phyloP scores from a whole-genome alignment of 1,140 invertebrate genomes.

The Anoplolepis gracilipes region DNA sequence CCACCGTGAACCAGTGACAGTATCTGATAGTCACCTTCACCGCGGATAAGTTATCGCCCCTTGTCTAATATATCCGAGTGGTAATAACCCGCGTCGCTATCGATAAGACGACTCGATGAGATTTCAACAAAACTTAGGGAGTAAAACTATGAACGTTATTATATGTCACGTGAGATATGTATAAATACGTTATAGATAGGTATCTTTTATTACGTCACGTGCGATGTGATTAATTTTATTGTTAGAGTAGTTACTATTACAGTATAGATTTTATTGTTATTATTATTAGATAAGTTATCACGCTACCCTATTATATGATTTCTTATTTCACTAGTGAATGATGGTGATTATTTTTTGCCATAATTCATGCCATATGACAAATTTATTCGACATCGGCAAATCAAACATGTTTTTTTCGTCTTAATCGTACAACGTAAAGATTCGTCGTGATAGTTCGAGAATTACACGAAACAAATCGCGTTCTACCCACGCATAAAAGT shows the following conservation, averaged over 20 bases:
- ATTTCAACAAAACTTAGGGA: constrained; percentile 50
- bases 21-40: constrained; percentile 75
- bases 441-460: constrained; percentile 27
- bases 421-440: constrained; percentile 28
- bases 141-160: constrained; percentile 4
- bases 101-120: constrained; percentile 60
- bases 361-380: not conserved
- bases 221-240: not conserved
- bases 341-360: not conserved
- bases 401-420: not conserved
- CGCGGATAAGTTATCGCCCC: constrained; percentile 74
- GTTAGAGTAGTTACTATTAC: not conserved
- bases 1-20: constrained; percentile 77
- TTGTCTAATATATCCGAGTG: constrained; percentile 73
- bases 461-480: constrained; percentile 41
- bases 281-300: constrained; percentile 8
- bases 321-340: not conserved
- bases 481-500: constrained; percentile 41
- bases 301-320: not conserved
- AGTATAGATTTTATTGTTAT: constrained; percentile 15
- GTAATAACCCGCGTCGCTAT: constrained; percentile 69
- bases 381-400: not conserved
- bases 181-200: not conserved
- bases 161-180: not conserved
- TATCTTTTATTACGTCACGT: not conserved